Percentiles rank a stretch among this genome's conserved stretches.
These are phyloP conservation scores for Amblyraja radiata DNA, from an alignment of 2,797 vertebrate genomes.

Conservation along the genomic window DNA sequence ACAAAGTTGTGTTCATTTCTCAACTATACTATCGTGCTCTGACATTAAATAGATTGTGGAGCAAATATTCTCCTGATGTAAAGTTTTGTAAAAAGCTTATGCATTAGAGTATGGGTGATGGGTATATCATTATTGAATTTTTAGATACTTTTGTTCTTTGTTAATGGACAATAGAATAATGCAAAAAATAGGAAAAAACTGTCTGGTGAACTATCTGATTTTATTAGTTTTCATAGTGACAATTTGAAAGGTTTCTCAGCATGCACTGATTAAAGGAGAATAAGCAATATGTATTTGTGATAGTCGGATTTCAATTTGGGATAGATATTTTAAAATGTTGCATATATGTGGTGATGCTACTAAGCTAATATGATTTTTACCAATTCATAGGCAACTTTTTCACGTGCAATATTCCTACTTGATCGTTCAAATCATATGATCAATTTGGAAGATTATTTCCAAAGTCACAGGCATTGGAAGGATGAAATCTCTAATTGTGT, in stretches of 20 bases:
- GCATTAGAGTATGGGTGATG: not conserved
- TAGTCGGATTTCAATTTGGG: not conserved
- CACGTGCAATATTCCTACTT: not conserved
- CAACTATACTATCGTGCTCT: not conserved
- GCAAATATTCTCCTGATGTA: not conserved
- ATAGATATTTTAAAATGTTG: not conserved
- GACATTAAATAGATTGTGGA: not conserved
- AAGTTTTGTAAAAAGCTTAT: not conserved
- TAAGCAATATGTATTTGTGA: not conserved
- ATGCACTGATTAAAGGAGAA: not conserved
- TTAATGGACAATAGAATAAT: not conserved
- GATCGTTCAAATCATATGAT: not conserved
- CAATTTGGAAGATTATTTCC: not conserved
- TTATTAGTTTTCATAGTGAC: not conserved
- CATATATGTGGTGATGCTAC: not conserved
- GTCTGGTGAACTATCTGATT: not conserved
- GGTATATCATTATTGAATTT: not conserved
- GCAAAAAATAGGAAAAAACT: not conserved
- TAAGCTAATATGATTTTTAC: not conserved
- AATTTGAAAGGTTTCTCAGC: not conserved
- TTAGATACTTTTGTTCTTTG: not conserved
- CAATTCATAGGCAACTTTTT: not conserved
- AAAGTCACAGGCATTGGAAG: not conserved
- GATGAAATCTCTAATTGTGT: not conserved
- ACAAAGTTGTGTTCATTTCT: not conserved